Evolutionary conservation across 64 coral and sea anemone species (phyloP).

Genomic region (Pocillopora damicornis): DNA sequence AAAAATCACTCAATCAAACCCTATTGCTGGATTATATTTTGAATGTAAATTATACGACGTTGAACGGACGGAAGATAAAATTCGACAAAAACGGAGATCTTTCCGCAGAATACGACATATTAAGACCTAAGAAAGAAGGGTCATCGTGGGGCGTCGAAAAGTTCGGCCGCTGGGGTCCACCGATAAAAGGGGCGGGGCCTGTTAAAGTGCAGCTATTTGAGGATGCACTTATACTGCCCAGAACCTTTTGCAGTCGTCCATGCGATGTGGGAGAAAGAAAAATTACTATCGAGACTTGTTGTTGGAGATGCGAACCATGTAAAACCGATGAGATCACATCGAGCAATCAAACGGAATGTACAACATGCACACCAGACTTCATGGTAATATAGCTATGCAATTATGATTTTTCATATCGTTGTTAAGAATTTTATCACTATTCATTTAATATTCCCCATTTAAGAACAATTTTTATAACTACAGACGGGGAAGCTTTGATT

Average conservation of each 20-base stretch:
- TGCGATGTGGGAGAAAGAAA: background rate
- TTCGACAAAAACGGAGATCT: conserved; percentile 38
- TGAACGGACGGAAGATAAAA: conserved; percentile 3
- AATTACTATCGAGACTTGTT: background rate
- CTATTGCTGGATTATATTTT: background rate
- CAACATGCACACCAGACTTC: background rate
- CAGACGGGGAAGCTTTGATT: too few species aligned
- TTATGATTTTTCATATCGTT: too few species aligned
- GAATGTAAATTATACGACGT: background rate
- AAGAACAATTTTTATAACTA: too few species aligned
- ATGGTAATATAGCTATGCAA: background rate
- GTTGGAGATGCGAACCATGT: conserved; percentile 7
- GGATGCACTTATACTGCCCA: background rate
- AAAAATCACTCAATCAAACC: background rate
- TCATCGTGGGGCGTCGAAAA: background rate
- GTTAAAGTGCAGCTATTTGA: background rate
- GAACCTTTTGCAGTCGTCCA: background rate
- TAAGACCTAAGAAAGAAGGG: conserved; percentile 10
- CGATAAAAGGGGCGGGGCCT: background rate
- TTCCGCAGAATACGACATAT: conserved; percentile 16
- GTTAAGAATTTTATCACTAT: too few species aligned
- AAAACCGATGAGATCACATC: background rate
- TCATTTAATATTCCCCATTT: too few species aligned
- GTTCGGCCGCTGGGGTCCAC: background rate
- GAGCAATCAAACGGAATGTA: background rate